A percentile compares a stretch with the other conserved stretches of the same genome.
Conservation (phyloP, 2,888 invertebrate genomes). For the Phyto melanocephala region DNA sequence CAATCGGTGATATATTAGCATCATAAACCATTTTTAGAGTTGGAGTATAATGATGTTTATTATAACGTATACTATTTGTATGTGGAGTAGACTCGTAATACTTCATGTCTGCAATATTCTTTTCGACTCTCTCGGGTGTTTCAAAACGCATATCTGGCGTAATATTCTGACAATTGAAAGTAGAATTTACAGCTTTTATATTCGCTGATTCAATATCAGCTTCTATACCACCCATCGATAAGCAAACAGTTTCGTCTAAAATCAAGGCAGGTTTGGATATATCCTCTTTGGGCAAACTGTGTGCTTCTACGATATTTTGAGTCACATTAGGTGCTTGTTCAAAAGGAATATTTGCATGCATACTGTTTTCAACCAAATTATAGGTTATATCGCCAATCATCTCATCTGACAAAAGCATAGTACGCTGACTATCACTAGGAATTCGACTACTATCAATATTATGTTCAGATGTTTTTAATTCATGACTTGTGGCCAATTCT, state of each 20-base stretch:
- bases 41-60: slow-evolving; percentile 71
- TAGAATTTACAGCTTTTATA: slow-evolving; percentile 66
- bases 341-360: slow-evolving; percentile 56
- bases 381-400: slow-evolving; percentile 76
- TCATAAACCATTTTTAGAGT: slow-evolving; percentile 70
- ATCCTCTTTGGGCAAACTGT: slow-evolving; percentile 60
- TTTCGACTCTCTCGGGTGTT: slow-evolving; percentile 73
- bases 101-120: slow-evolving; percentile 65
- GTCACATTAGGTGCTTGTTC: slow-evolving; percentile 56
- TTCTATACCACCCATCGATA: slow-evolving; percentile 43
- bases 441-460: not conserved
- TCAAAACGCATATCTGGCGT: slow-evolving; percentile 70
- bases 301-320: slow-evolving; percentile 11
- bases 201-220: slow-evolving; percentile 32
- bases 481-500: slow-evolving; percentile 20
- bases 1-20: slow-evolving; percentile 75
- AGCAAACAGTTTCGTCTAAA: slow-evolving; percentile 71
- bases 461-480: not conserved
- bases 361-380: slow-evolving; percentile 74
- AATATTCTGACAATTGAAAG: slow-evolving; percentile 66
- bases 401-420: slow-evolving; percentile 72
- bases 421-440: slow-evolving; percentile 60
- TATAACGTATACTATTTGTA: slow-evolving; percentile 66
- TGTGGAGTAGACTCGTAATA: slow-evolving; percentile 75
- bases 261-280: slow-evolving; percentile 65